Evolutionary conservation across 2,888 invertebrate species (phyloP).

Genomic region (Stenotaenia linearis): DNA sequence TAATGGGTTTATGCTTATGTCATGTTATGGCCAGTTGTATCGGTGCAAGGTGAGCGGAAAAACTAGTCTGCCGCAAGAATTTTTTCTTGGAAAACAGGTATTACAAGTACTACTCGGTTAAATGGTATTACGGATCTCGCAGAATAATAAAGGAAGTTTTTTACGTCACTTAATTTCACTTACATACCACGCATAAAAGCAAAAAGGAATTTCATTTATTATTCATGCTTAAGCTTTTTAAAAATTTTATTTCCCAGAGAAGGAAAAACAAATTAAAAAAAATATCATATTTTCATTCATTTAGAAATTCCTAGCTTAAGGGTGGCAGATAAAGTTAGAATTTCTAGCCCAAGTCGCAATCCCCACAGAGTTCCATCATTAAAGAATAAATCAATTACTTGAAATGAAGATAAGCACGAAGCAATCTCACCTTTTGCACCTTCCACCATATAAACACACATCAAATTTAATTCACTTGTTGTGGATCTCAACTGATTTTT

Average conservation of each 20-base stretch:
- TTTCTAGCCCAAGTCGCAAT: not conserved
- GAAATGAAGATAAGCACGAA: constrained; percentile 20
- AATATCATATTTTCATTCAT: not conserved
- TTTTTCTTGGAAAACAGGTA: not conserved
- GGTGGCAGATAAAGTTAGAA: not conserved
- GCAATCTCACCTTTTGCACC: constrained; percentile 21
- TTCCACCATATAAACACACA: constrained; percentile 8
- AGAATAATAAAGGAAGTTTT: not conserved
- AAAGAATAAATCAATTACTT: constrained; percentile 21
- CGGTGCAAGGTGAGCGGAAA: not conserved
- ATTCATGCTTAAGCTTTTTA: not conserved
- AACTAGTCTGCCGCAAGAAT: not conserved
- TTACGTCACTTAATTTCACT: not conserved
- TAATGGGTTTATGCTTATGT: constrained; percentile 29
- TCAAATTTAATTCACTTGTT: constrained; percentile 22
- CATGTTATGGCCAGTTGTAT: not conserved
- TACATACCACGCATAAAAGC: not conserved
- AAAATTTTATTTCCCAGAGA: not conserved
- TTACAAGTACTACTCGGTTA: not conserved
- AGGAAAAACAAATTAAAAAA: not conserved
- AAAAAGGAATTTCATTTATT: not conserved
- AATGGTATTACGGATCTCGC: not conserved
- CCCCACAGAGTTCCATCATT: not conserved
- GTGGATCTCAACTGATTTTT: constrained; percentile 21
- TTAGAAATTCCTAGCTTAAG: not conserved